These are phyloP conservation scores for Serilophus lunatus DNA, from an alignment of 2,113 vertebrate genomes.

Conservation along the genomic window DNA sequence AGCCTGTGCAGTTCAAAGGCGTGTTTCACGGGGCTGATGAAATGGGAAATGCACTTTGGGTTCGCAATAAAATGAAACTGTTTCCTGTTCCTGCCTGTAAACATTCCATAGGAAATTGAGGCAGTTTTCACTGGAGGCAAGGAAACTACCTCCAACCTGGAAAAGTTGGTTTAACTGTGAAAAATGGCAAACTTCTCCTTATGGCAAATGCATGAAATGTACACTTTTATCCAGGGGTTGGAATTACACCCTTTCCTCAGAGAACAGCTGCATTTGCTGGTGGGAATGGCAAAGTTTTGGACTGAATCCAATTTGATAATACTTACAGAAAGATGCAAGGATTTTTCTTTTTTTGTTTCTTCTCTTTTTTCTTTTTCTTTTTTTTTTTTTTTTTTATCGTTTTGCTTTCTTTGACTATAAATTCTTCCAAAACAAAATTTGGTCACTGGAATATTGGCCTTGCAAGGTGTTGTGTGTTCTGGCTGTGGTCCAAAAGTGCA, in stretches of 20 bases:
- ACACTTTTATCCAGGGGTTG: constrained; percentile 40
- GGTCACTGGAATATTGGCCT: neutral
- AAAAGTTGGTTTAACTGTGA: constrained; percentile 15
- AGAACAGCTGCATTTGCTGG: constrained; percentile 50
- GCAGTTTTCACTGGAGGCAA: constrained; percentile 23
- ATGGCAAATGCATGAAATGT: constrained; percentile 21
- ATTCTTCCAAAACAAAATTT: neutral
- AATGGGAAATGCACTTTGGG: neutral
- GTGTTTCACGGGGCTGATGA: neutral
- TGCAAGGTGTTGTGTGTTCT: constrained; percentile 16
- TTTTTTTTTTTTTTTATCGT: neutral
- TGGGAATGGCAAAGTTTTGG: constrained; percentile 47
- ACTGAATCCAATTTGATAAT: constrained; percentile 32
- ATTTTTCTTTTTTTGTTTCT: too few relatives aligned
- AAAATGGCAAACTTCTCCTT: neutral
- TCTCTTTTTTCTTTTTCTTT: neutral
- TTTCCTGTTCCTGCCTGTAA: constrained; percentile 27
- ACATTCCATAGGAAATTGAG: constrained; percentile 50
- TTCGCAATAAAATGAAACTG: neutral
- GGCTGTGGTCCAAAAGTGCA: constrained; percentile 27
- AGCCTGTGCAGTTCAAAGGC: neutral
- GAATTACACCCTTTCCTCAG: constrained; percentile 45
- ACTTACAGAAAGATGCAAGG: neutral
- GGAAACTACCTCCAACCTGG: neutral
- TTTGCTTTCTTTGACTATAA: neutral